Percentiles rank a stretch among this genome's conserved stretches.
phyloP scores from a whole-genome alignment of 2,113 vertebrate species.

The Lepisosteus osseus region DNA sequence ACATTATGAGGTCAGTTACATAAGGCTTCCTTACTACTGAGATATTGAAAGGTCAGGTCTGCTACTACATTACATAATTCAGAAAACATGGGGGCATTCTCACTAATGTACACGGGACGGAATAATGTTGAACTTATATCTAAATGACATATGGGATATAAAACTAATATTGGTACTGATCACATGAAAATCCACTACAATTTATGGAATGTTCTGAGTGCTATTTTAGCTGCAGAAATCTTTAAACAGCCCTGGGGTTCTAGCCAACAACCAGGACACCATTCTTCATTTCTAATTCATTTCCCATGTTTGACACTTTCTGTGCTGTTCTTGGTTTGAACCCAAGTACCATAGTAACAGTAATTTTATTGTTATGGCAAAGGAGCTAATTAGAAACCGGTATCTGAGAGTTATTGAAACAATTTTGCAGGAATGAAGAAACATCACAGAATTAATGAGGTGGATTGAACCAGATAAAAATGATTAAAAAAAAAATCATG shows the following conservation, averaged over 20 bases:
- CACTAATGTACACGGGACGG: no score
- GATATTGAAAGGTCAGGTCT: no score
- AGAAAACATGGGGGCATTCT: no score
- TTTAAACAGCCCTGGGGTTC: background rate
- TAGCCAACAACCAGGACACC: background rate
- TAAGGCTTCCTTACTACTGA: no score
- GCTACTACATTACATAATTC: no score
- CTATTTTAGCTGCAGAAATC: background rate
- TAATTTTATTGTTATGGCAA: slow-evolving; percentile 5
- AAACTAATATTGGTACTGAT: no score
- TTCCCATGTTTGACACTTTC: background rate
- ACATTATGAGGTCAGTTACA: no score
- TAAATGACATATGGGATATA: no score
- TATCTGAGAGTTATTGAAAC: slow-evolving; percentile 1
- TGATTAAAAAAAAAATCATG: background rate
- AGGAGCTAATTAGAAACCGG: background rate
- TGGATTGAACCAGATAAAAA: background rate
- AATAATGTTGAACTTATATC: no score
- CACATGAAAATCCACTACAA: no score
- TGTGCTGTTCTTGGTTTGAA: background rate
- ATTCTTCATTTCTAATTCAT: background rate
- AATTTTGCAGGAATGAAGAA: slow-evolving; percentile 1
- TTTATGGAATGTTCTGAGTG: no score
- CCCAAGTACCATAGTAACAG: slow-evolving; percentile 1
- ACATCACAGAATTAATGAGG: background rate